A percentile compares a stretch with the other conserved stretches of the same genome.
Conservation (phyloP, 2,797 vertebrate species). For the Intellagama lesueurii region DNA sequence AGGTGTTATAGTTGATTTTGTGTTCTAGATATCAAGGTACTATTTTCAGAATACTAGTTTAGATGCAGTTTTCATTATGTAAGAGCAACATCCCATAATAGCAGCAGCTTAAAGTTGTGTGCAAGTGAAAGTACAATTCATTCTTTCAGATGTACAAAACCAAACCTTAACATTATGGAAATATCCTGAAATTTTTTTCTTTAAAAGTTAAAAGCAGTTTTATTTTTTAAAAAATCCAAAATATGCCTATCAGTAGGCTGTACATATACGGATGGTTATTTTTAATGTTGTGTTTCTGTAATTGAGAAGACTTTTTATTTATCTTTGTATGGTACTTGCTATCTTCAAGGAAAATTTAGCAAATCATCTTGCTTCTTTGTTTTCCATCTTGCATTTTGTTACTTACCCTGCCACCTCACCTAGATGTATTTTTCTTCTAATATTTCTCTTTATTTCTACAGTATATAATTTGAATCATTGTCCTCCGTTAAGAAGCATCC, state of each 20-base stretch:
- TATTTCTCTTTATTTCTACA: background rate
- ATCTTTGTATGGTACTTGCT: background rate
- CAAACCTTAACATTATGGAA: background rate
- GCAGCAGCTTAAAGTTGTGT: background rate
- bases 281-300: background rate
- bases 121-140: background rate
- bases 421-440: background rate
- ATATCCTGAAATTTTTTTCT: background rate
- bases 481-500: background rate
- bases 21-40: background rate
- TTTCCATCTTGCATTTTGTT: background rate
- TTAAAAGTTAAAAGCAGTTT: background rate
- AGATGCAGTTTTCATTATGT: background rate
- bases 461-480: background rate
- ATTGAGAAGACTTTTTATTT: background rate
- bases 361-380: background rate
- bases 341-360: background rate
- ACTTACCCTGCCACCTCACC: background rate
- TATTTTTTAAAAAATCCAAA: background rate
- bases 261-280: background rate
- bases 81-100: background rate
- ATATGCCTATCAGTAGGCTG: background rate
- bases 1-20: background rate
- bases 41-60: slow-evolving; percentile 28
- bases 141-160: background rate